These are phyloP conservation scores for Drosophila rhopaloa DNA, from an alignment of 1,140 invertebrate species.

Conservation along the genomic window DNA sequence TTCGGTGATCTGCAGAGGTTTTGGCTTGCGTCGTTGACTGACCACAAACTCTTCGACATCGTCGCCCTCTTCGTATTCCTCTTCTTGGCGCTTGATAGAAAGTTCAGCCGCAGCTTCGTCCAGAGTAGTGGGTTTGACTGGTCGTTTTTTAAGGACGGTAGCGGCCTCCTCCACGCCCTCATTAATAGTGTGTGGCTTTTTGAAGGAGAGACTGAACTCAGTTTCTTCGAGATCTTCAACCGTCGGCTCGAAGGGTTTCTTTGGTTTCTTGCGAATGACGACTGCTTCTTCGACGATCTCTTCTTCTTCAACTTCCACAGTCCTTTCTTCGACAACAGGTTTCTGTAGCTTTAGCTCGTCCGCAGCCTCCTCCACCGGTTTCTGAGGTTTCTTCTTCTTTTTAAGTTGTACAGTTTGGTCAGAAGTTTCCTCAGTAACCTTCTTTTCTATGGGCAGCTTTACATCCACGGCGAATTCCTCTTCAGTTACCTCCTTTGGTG, in stretches of 20 bases:
- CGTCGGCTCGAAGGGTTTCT: conserved; percentile 66
- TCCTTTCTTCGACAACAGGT: conserved; percentile 75
- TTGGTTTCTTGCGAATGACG: conserved; percentile 75
- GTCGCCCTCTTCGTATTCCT: conserved; percentile 83
- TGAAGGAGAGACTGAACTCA: conserved; percentile 82
- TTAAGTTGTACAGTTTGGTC: conserved; percentile 72
- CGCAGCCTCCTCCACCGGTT: conserved; percentile 80
- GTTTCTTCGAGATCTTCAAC: conserved; percentile 77
- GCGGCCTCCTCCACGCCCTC: conserved; percentile 84
- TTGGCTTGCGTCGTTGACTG: conserved; percentile 71
- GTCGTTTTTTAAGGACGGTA: conserved; percentile 81
- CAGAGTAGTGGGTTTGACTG: conserved; percentile 59
- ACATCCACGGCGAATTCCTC: conserved; percentile 80
- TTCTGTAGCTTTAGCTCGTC: conserved; percentile 85
- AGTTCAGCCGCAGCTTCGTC: conserved; percentile 77
- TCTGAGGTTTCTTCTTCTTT: conserved; percentile 84
- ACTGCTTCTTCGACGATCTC: conserved; percentile 78
- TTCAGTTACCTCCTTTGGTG: conserved; percentile 68
- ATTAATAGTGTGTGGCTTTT: conserved; percentile 78
- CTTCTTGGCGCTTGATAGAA: conserved; percentile 83
- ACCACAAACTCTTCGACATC: conserved; percentile 84
- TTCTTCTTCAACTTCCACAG: conserved; percentile 84
- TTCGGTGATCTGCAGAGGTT: conserved; percentile 86
- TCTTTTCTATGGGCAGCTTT: conserved; percentile 63
- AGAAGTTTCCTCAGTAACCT: conserved; percentile 66